Conservation (phyloP, 2,888 invertebrate species). For the Eurytoma californica region DNA sequence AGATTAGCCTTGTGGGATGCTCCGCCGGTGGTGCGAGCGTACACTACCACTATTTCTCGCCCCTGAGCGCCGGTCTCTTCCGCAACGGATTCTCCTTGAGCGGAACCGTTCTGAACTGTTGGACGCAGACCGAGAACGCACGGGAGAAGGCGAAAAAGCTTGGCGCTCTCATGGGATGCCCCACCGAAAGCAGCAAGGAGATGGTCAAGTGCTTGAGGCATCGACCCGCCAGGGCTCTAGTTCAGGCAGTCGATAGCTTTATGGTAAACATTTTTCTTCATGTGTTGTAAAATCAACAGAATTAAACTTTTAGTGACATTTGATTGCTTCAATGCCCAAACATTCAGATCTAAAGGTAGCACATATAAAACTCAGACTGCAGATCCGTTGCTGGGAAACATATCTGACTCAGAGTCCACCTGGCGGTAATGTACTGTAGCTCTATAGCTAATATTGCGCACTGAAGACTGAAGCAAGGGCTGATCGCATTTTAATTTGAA, state of each 20-base stretch:
- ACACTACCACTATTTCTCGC: slow-evolving; percentile 51
- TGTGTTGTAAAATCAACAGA: no score
- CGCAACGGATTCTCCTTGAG: slow-evolving; percentile 49
- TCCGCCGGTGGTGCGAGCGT: slow-evolving; percentile 51
- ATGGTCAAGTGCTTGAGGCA: slow-evolving; percentile 81
- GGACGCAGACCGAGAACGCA: slow-evolving; percentile 70
- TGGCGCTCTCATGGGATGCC: slow-evolving; percentile 81
- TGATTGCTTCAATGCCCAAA: no score
- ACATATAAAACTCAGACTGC: no score
- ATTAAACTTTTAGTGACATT: no score
- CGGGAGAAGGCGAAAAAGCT: slow-evolving; percentile 80
- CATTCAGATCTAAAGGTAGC: no score
- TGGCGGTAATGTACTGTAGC: no score
- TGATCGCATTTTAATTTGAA: no score
- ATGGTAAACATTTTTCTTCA: slow-evolving; percentile 72
- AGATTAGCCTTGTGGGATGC: slow-evolving; percentile 33
- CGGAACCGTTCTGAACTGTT: slow-evolving; percentile 70
- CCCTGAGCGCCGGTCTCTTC: slow-evolving; percentile 47
- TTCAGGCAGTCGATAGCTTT: slow-evolving; percentile 78
- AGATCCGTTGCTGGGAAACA: no score
- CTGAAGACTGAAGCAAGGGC: no score
- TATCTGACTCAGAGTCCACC: no score
- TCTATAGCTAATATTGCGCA: no score
- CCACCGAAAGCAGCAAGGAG: slow-evolving; percentile 75
- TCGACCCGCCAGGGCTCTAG: slow-evolving; percentile 80